Conservation (phyloP, 2,888 invertebrate species). For the Cistogaster globosa region DNA sequence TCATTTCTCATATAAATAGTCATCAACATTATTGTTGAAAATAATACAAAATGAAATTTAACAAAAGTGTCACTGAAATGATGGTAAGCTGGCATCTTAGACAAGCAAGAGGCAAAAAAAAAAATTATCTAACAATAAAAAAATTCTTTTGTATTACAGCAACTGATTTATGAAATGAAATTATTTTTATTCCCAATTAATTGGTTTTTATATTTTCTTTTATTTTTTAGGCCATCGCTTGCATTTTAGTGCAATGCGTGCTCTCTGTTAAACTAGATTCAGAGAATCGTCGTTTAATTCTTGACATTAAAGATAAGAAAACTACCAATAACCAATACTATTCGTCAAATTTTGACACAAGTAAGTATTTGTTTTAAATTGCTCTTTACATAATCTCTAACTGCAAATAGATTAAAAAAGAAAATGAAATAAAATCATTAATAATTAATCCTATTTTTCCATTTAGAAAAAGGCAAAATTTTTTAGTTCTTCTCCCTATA, state of each 20-base stretch:
- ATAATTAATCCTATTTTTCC: constrained; percentile 48
- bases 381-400: neutral
- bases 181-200: too few species aligned
- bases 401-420: neutral
- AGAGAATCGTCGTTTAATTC: constrained; percentile 86
- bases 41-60: neutral
- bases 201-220: constrained; percentile 5
- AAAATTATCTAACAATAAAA: too few species aligned
- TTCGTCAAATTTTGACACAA: constrained; percentile 89
- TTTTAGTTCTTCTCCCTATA: constrained; percentile 44
- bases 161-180: too few species aligned
- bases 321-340: constrained; percentile 89
- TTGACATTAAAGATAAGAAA: constrained; percentile 89
- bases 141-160: too few species aligned
- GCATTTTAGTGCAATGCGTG: constrained; percentile 82
- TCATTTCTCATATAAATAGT: neutral
- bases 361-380: constrained; percentile 84
- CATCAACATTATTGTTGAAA: neutral
- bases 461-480: constrained; percentile 52
- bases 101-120: too few species aligned
- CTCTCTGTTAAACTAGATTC: constrained; percentile 79
- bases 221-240: constrained; percentile 83
- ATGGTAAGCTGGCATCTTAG: too few species aligned
- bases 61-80: too few species aligned
- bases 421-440: too few species aligned